These are phyloP conservation scores for Caloenas nicobarica DNA, from an alignment of 2,113 vertebrate genomes.

Conservation along the genomic window DNA sequence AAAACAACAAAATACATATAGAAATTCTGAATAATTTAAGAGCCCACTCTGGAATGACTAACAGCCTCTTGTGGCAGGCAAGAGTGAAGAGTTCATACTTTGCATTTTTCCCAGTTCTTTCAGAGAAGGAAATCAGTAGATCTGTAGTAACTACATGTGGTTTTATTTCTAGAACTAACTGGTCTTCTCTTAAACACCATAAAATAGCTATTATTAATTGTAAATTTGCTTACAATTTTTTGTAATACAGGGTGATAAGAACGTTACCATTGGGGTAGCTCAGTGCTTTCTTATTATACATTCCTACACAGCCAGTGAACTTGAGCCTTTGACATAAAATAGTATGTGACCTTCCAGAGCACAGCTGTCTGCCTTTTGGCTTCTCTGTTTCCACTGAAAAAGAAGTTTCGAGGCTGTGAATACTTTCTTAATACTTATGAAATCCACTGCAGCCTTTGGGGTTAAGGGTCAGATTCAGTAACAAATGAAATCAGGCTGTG, in stretches of 20 bases:
- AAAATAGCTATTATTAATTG: neutral
- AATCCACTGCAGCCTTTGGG: neutral
- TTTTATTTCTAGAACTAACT: neutral
- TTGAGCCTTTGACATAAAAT: neutral
- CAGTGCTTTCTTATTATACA: neutral
- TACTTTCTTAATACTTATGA: neutral
- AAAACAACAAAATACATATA: neutral
- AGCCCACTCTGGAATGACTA: slow-evolving; percentile 29
- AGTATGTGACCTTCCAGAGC: neutral
- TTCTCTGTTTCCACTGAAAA: neutral
- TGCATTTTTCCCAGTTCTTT: neutral
- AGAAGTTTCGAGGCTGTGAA: neutral
- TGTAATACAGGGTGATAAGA: neutral
- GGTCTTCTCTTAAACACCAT: neutral
- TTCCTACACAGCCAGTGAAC: neutral
- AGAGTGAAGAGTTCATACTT: neutral
- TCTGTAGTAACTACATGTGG: neutral
- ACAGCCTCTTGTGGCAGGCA: neutral
- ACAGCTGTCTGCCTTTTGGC: neutral
- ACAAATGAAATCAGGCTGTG: neutral
- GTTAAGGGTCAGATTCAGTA: neutral
- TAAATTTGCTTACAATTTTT: neutral
- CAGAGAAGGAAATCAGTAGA: neutral
- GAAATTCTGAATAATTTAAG: slow-evolving; percentile 4
- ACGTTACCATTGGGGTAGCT: rapidly evolving